Base-by-base conservation (phyloP, 2,888 invertebrate species). In the Atethmia centrago region DNA sequence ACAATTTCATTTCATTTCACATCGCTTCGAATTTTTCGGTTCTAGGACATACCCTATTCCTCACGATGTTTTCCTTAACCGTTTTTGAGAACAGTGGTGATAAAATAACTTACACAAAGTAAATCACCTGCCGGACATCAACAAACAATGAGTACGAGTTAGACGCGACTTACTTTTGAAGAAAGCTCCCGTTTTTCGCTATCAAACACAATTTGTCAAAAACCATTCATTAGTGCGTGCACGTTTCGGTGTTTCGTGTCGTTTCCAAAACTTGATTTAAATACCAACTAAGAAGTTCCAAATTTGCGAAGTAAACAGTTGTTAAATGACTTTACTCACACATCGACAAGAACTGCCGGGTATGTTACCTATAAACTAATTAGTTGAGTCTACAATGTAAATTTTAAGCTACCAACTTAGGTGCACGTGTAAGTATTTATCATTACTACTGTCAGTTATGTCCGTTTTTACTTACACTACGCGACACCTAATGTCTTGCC, bases 301-400 rank as follows among this genome's bases (percentile, higher is more conserved):
- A 79, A 84, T 78, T 72, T 74, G 75, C 75, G 71, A 80, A 83
- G 79, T 80, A 80, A 88, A 86, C 77, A 85, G 75, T 84, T 78
- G 78, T 83, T 83, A 86, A 83, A 85, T 80, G 80, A 82, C 80
- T 87, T n/a, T 80, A 83, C 83, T 76, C 67, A 76, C 77, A 88
- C 80, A 74, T 40, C 65, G 55, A 71, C 71, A 61, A 59, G 71
- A 75, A 70, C 68, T 74, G 64, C 21, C 58, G 61, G 70, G 77
- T 71, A 71, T 71, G 78, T 81, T 84, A 77, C 82, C 80, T 74
- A 74, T 71, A 47, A 82, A 79, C 74, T 84, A 85, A 86, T 85
- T 85, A 86, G 79, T 80, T 67, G 28, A 67, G 77, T 76, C 58
- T 72, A 62, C 74, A 65, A 65, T 62, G 62, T 64, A 61, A n/a